Evolutionary conservation across 2,113 vertebrate species (phyloP), one percentile per base, ranked within the genome.

Genomic region (Chlamydotis undulata): DNA sequence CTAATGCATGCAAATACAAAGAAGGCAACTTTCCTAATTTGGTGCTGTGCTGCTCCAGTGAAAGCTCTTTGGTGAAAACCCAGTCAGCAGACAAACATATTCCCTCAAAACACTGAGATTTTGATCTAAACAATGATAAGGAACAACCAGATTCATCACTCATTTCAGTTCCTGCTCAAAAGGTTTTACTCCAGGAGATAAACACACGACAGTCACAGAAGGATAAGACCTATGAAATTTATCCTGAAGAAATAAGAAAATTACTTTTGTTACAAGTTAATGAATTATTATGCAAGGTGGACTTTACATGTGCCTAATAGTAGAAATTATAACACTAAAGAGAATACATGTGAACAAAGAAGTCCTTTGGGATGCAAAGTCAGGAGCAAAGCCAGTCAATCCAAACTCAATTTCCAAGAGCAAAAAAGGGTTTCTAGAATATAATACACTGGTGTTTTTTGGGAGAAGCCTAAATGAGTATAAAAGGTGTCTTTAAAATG

Each of bases 401-500:
- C 57, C 63, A 96, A 94, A 26, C 87, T 93, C 67, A 81, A 23
- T 87, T 97, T 89, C 47, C 78, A 85, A 95, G 95, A 57, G 9
- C 55, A 79, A 15, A 57, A 84, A 81, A 89, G 69, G 75, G 21
- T 84, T 96, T 98, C 93, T 94, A 50, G 71, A 96, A 89, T 50
- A 91, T 83, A 97, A 95, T 90, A 63, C 39, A 86, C 24, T 89
- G 24, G 37, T 22, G 47, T 76, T 92, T 97, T 97, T 94, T 94
- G 83, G 84, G 81, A 93, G 93, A 96, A 97, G 59, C 57, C 76
- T 83, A 94, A 97, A 93, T 94, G 81, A 88, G 29, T 96, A 61
- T 91, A 94, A 97, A 98, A 97, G 50, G 55, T 2, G 4, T 57
- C 52, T 97, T 97, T 94, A 97, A 98, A 97, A 97, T 97, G 61